Evolutionary conservation across 2,113 vertebrate species (phyloP), one percentile per base, ranked within the genome.

Genomic region (Heptranchias perlo): DNA sequence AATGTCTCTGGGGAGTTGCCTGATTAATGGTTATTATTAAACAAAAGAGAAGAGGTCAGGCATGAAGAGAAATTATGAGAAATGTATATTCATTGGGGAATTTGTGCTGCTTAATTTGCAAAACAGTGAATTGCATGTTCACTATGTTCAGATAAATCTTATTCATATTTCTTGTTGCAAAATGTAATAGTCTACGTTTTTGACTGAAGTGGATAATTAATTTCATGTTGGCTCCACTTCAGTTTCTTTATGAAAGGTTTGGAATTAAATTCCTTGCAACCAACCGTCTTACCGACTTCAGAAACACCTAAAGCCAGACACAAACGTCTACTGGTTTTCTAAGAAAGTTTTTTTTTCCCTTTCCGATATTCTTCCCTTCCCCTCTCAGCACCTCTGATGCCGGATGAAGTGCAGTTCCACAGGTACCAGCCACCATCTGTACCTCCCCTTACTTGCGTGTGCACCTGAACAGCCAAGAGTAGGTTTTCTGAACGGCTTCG

Each of bases 21-120:
- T 98, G 97, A 98, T 98, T 98, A 98, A 98, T 97, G 97, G 96
- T 78, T 96, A 97, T 97, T 96, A 96, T 97, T 97, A 97, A 98
- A 98, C 97, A 97, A 97, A 97, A 97, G 96, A 96, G 89, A 94
- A 96, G 97, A 98, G 97, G 97, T 98, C 97, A 97, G 96, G 96
- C 44, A 0, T 97, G 97, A 97, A 96, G 96, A 96, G 97, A 97
- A 98, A 97, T 97, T 96, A 97, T 95, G 82, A 96, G 96, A 96
- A 97, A 97, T 92, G 44, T 94, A 67, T 96, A 96, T 97, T 96
- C 97, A 87, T 95, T 86, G 96, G 96, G 96, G 87, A 97, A 96
- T 96, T 95, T 96, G 39, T 64, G 95, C 95, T 96, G 97, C 97
- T 35, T 94, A 97, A 96, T 96, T 96, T 96, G 94, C 0, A 0